Evolutionary conservation across 1,140 invertebrate species (phyloP), one percentile per base, ranked within the genome.

Genomic region (Saccostrea cuccullata): DNA sequence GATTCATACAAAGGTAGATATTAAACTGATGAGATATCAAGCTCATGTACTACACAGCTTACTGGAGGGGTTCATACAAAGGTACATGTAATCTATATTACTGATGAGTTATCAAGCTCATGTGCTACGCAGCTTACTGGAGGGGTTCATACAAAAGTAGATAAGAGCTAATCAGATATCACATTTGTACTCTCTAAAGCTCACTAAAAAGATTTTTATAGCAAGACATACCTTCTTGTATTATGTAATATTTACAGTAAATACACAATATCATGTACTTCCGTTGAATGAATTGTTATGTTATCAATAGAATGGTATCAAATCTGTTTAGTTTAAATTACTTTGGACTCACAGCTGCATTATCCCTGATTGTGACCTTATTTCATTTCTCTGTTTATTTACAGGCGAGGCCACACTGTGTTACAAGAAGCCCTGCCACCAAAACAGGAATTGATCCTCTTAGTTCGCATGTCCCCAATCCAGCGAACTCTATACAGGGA

Each of bases 391-490:
- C 47, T 55, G 15, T 82, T 83, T 56, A 91, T 91, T 92, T 93
- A 95, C 96, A 96, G 99, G 91, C 96, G 97, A 92, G 98, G 99
- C 94, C 99, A 99, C 94, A 97, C 96, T 2, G 98, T 99, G 83
- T 95, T 99, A 85, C 97, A 97, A 58, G 97, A 97, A 3, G 98
- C 98, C 93, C 94, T 99, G 86, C 98, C 98, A 17, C 97, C 97
- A 0, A 99, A 99, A 94, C 96, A 97, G 91, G 99, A 99, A 95
- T 99, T 98, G 95, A 98, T 99, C 0, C 96, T 99, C 23, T 97
- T 97, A 92, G 97, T 99, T 2, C 96, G 97, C 64, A 95, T 99
- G 58, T 97, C 97, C 0, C 97, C 97, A 13, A 94, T 97, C 5
- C 99, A 99, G 95, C 96, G 97, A 20, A 96, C 97, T 91, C 94